These are phyloP conservation scores for Drosophila sordidapex DNA, from an alignment of 2,888 invertebrate genomes.

Conservation along the genomic window DNA sequence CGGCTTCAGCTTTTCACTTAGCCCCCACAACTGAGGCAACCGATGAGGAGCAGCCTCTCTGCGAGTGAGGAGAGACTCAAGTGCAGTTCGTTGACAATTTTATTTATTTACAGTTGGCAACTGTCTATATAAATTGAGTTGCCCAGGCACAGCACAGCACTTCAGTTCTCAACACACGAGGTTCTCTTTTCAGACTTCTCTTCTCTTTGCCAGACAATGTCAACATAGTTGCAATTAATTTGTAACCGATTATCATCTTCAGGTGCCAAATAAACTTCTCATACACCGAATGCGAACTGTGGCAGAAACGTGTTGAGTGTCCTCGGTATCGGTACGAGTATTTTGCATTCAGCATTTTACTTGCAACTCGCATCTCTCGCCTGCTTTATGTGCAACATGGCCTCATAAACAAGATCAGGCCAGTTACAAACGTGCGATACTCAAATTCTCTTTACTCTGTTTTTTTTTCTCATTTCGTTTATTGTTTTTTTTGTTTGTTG, in stretches of 20 bases:
- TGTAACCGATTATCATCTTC: constrained; percentile 85
- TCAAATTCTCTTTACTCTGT: constrained; percentile 18
- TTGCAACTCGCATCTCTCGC: constrained; percentile 43
- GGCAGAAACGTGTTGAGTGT: constrained; percentile 73
- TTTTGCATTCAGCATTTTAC: constrained; percentile 61
- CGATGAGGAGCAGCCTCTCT: constrained; percentile 1
- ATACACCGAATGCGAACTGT: constrained; percentile 52
- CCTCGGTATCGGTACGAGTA: constrained; percentile 59
- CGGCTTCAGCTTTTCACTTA: constrained; percentile 47
- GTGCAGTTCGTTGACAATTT: constrained; percentile 78
- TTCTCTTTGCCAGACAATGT: constrained; percentile 58
- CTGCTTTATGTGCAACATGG: constrained; percentile 79
- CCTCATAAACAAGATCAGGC: constrained; percentile 75
- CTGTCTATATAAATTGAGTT: constrained; percentile 78
- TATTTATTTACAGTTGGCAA: constrained; percentile 81
- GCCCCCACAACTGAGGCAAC: constrained; percentile 30
- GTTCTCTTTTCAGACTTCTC: constrained; percentile 10
- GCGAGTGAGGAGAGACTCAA: constrained; percentile 41
- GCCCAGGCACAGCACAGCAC: constrained; percentile 23
- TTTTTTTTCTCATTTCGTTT: constrained; percentile 4
- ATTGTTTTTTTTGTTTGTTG: constrained; percentile 9
- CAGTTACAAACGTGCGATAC: constrained; percentile 64
- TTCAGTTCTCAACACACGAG: constrained; percentile 6
- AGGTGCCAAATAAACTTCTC: constrained; percentile 85
- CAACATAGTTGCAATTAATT: constrained; percentile 84